Evolutionary conservation across 2,797 vertebrate species (phyloP).

Genomic region (Peromyscus melanophrys): DNA sequence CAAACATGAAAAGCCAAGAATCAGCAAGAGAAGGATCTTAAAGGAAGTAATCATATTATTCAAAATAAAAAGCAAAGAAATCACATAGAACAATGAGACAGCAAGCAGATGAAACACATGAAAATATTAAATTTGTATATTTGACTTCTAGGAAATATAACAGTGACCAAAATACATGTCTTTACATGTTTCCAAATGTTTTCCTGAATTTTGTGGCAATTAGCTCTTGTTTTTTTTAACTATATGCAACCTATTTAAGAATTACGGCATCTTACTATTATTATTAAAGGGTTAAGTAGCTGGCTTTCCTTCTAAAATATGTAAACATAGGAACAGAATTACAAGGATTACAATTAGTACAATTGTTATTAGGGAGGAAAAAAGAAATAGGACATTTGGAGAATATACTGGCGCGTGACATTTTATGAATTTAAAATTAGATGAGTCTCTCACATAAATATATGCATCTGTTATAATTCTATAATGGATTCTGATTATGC

Average conservation of each 20-base stretch:
- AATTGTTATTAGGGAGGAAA: not conserved
- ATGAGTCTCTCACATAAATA: slow-evolving; percentile 16
- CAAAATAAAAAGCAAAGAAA: slow-evolving; percentile 51
- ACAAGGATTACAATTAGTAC: not conserved
- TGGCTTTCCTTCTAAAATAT: slow-evolving; percentile 22
- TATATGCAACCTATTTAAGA: slow-evolving; percentile 46
- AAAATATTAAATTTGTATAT: not conserved
- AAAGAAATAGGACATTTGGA: not conserved
- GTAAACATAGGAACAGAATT: slow-evolving; percentile 28
- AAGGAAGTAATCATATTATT: slow-evolving; percentile 50
- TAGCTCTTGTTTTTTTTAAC: not conserved
- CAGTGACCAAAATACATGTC: not conserved
- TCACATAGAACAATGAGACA: slow-evolving; percentile 45
- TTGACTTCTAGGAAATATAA: not conserved
- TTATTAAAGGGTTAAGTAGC: slow-evolving; percentile 36
- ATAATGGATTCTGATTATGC: not conserved
- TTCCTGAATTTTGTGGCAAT: slow-evolving; percentile 24
- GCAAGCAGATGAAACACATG: slow-evolving; percentile 25
- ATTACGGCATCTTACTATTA: slow-evolving; percentile 47
- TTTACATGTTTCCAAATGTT: not conserved
- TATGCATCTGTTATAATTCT: not conserved
- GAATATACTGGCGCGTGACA: not conserved
- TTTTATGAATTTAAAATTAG: slow-evolving; percentile 43
- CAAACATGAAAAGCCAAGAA: slow-evolving; percentile 76
- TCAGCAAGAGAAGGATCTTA: slow-evolving; percentile 56